Evolutionary conservation across 2,888 invertebrate genomes (phyloP).

Genomic region (Bellardia pandia): DNA sequence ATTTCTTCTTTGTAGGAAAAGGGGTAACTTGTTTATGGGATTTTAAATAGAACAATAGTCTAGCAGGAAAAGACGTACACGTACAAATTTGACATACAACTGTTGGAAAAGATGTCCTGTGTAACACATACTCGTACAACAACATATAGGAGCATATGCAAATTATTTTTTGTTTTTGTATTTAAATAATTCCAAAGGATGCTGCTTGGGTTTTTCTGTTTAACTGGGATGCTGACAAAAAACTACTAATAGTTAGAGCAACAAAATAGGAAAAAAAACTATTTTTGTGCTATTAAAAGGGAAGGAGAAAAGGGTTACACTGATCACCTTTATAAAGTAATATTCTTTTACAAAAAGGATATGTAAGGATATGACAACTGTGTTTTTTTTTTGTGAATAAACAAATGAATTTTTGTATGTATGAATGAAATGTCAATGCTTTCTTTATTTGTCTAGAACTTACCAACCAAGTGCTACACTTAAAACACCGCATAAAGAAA

Average conservation of each 20-base stretch:
- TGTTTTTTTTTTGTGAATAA: conserved; percentile 38
- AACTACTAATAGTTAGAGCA: conserved; percentile 13
- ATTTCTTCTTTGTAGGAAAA: conserved; percentile 19
- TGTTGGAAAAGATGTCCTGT: conserved; percentile 53
- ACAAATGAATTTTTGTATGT: neutral
- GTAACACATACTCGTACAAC: neutral
- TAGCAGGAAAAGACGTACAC: conserved; percentile 70
- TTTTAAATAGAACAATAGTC: conserved; percentile 28
- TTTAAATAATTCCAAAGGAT: conserved; percentile 45
- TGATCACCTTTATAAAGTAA: conserved; percentile 52
- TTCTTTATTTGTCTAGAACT: conserved; percentile 34
- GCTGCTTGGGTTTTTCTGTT: conserved; percentile 6
- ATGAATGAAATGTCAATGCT: conserved; percentile 54
- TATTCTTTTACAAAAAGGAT: conserved; percentile 46
- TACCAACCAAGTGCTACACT: conserved; percentile 30
- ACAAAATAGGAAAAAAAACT: conserved; percentile 5
- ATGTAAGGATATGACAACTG: conserved; percentile 62
- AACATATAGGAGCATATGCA: conserved; percentile 57
- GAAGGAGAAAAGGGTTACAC: conserved; percentile 62
- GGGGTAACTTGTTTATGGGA: conserved; percentile 53
- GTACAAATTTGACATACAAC: conserved; percentile 40
- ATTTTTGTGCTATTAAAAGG: conserved; percentile 31
- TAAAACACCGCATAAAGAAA: neutral
- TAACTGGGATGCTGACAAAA: conserved; percentile 25
- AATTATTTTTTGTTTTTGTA: conserved; percentile 40